Percentiles rank a stretch among this genome's conserved stretches.
Evolutionary conservation across 2,797 vertebrate species (phyloP).

Genomic region (Arremon brunneinucha): DNA sequence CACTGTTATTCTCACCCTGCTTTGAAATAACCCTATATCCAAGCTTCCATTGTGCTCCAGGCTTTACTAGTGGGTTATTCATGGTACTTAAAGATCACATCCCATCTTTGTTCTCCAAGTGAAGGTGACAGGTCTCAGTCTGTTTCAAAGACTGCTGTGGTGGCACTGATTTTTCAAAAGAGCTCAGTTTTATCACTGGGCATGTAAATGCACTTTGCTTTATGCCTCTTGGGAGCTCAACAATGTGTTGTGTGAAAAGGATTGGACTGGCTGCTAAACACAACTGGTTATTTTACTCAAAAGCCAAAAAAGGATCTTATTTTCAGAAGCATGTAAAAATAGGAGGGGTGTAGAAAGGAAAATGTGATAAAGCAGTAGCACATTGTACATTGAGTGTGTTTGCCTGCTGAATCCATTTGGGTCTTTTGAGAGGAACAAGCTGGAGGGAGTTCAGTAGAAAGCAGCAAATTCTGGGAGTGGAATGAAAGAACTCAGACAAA

Average conservation of each 20-base stretch:
- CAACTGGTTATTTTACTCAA: not conserved
- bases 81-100: not conserved
- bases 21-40: not conserved
- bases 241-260: not conserved
- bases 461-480: not conserved
- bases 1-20: rapidly evolving
- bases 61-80: not conserved
- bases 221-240: not conserved
- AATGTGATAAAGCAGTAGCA: not conserved
- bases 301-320: not conserved
- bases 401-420: not conserved
- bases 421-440: not conserved
- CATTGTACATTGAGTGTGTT: not conserved
- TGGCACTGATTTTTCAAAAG: not conserved
- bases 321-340: not conserved
- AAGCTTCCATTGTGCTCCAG: not conserved
- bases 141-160: not conserved
- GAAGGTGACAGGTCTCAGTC: not conserved
- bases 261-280: not conserved
- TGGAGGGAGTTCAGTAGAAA: not conserved
- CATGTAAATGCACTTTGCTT: not conserved
- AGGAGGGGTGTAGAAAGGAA: not conserved
- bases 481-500: not conserved
- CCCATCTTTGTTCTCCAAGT: not conserved
- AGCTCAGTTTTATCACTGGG: not conserved